phyloP scores from a whole-genome alignment of 2,113 vertebrate genomes.

The Sylvietta virens region DNA sequence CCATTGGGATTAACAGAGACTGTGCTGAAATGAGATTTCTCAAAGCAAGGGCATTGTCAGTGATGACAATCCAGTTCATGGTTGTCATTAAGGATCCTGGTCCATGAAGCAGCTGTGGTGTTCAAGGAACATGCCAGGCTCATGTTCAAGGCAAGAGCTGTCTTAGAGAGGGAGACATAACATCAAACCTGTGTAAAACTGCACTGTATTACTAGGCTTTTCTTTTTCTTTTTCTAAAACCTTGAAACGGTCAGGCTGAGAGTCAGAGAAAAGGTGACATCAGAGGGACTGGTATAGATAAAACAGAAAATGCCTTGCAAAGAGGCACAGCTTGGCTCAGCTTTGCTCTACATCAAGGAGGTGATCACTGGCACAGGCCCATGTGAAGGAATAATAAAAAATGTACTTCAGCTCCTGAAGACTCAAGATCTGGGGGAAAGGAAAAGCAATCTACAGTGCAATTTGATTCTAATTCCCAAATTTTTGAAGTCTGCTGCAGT shows the following conservation, averaged over 20 bases:
- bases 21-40: neutral
- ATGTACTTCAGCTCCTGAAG: neutral
- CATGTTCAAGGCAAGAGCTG: neutral
- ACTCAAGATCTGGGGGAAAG: neutral
- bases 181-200: neutral
- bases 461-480: conserved; percentile 5
- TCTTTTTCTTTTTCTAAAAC: neutral
- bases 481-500: neutral
- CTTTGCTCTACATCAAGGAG: rapidly evolving
- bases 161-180: neutral
- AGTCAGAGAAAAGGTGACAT: neutral
- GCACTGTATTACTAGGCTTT: neutral
- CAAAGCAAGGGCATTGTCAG: neutral
- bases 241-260: neutral
- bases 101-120: neutral
- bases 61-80: neutral
- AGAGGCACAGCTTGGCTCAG: neutral
- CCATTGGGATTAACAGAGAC: neutral
- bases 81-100: neutral
- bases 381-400: neutral
- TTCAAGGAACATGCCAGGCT: neutral
- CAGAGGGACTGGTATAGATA: neutral
- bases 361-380: neutral
- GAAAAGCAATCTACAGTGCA: neutral
- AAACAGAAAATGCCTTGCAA: neutral